These are phyloP conservation scores for Drosophila rubida DNA, from an alignment of 2,888 invertebrate species.

Conservation along the genomic window DNA sequence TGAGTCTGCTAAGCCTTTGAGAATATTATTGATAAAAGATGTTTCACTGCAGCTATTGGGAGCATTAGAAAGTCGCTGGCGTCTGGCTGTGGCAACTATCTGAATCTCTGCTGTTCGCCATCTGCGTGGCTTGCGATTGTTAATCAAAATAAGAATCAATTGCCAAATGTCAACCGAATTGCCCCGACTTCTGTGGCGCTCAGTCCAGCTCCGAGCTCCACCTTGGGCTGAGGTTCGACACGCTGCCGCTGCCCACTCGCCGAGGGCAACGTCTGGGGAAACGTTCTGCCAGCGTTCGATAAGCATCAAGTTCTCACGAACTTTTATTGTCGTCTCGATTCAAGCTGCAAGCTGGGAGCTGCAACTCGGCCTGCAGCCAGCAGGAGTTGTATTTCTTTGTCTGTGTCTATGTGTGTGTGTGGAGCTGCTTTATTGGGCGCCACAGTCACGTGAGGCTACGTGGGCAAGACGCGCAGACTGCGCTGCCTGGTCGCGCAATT, in stretches of 20 bases:
- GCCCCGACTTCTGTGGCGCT: not conserved
- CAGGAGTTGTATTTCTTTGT: slow-evolving; percentile 1
- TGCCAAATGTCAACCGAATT: slow-evolving; percentile 48
- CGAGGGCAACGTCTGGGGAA: slow-evolving; percentile 55
- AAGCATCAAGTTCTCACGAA: slow-evolving; percentile 84
- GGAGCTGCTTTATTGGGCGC: slow-evolving; percentile 41
- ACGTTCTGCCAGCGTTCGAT: slow-evolving; percentile 68
- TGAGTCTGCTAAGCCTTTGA: slow-evolving; percentile 16
- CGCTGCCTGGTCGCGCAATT: slow-evolving; percentile 28
- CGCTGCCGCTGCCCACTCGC: slow-evolving; percentile 52
- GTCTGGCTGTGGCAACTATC: not conserved
- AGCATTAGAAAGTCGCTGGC: too few species aligned
- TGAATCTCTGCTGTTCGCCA: not conserved
- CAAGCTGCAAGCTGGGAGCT: slow-evolving; percentile 11
- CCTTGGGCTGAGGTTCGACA: slow-evolving; percentile 19
- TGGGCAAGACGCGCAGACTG: slow-evolving; percentile 38
- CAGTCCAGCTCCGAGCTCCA: not conserved
- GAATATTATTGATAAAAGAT: not conserved
- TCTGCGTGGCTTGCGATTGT: slow-evolving; percentile 55
- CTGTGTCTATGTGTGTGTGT: not conserved
- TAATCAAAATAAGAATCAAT: slow-evolving; percentile 55
- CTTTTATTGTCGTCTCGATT: slow-evolving; percentile 78
- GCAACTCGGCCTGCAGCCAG: slow-evolving; percentile 17
- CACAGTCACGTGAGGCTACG: slow-evolving; percentile 50
- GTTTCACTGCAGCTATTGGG: too few species aligned